phyloP scores from a whole-genome alignment of 2,888 invertebrate genomes.

The Dermolepida albohirtum region DNA sequence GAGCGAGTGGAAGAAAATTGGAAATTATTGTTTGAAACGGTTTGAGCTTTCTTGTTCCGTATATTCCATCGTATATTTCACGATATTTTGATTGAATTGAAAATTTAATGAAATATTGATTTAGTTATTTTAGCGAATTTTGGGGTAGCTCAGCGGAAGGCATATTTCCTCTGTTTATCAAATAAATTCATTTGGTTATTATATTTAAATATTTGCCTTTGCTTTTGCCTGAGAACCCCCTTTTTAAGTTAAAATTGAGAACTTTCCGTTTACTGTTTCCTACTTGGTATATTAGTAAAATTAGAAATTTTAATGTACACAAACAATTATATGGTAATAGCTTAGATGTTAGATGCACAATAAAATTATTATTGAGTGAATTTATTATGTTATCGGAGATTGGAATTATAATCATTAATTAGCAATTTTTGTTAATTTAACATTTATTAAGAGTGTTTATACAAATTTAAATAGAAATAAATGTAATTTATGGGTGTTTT shows the following conservation, averaged over 20 bases:
- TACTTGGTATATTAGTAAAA: too few species aligned
- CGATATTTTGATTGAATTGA: conserved; percentile 25
- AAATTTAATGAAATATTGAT: conserved; percentile 42
- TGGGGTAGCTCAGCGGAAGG: background rate
- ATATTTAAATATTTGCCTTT: conserved; percentile 2
- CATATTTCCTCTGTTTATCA: conserved; percentile 17
- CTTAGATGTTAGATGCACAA: too few species aligned
- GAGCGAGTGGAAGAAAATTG: conserved; percentile 26
- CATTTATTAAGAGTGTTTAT: too few species aligned
- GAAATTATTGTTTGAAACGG: conserved; percentile 33
- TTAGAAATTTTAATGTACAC: too few species aligned
- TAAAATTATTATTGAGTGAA: too few species aligned
- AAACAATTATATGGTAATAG: too few species aligned
- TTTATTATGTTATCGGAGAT: too few species aligned
- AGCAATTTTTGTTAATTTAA: too few species aligned
- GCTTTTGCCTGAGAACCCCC: background rate
- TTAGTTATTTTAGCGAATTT: conserved; percentile 37
- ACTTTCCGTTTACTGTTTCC: background rate
- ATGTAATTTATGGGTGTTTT: too few species aligned
- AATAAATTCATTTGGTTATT: conserved; percentile 18
- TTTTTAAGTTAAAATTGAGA: conserved; percentile 18
- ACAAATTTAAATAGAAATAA: too few species aligned
- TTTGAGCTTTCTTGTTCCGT: conserved; percentile 2
- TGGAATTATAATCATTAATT: too few species aligned
- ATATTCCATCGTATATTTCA: conserved; percentile 20